Conservation (phyloP, 2,888 invertebrate genomes). For the Ceriagrion tenellum region DNA sequence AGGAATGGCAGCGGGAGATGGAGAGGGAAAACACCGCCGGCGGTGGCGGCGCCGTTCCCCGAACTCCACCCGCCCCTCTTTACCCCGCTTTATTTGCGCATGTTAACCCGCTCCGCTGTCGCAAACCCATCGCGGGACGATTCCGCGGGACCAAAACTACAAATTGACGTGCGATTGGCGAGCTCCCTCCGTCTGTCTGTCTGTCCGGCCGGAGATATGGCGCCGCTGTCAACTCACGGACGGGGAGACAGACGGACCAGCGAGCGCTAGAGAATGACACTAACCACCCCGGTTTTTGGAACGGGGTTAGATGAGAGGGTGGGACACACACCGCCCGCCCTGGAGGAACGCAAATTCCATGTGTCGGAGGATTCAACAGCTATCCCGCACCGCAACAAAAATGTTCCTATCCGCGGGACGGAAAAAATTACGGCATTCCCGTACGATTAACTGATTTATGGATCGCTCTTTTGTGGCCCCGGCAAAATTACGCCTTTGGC, state of each 20-base stretch:
- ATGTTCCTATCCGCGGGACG: not conserved
- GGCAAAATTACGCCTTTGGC: constrained; percentile 1
- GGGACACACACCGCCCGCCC: not conserved
- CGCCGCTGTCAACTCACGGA: not conserved
- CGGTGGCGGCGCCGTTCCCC: not conserved
- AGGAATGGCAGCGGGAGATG: not conserved
- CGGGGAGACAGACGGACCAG: not conserved
- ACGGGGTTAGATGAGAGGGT: not conserved
- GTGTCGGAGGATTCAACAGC: not conserved
- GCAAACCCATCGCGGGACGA: constrained; percentile 11
- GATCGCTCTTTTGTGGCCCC: not conserved
- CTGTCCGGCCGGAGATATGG: constrained; percentile 28
- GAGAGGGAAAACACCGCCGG: not conserved
- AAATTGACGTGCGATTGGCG: constrained; percentile 32
- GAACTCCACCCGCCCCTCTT: not conserved
- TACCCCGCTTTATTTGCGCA: not conserved
- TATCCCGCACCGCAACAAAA: not conserved
- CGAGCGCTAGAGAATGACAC: not conserved
- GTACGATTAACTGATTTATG: not conserved
- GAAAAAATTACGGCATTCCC: not conserved
- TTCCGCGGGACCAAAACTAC: constrained; percentile 45
- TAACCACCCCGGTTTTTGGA: not conserved
- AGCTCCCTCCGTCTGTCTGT: not conserved
- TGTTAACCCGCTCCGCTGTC: constrained; percentile 36
- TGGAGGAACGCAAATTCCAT: not conserved